Evolutionary conservation across 92 coral and sea anemone genomes (phyloP), one percentile per base, ranked within the genome.

Genomic region (Palythoa caribaeorum): DNA sequence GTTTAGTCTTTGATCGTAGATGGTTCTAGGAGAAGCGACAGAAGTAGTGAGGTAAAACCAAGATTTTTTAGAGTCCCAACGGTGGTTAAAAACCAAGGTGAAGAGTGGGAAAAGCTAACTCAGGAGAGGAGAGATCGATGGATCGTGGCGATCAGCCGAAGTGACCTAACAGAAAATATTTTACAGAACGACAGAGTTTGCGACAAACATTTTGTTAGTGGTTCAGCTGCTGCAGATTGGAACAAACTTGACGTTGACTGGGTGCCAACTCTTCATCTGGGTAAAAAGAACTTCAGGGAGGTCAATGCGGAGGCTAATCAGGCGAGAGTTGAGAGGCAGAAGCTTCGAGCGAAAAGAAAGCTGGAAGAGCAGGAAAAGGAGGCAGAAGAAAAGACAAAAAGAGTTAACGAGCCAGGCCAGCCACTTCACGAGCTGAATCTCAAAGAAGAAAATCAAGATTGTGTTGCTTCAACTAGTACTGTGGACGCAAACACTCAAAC

Each of bases 11-110:
- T 71, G 50, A 9, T 71, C 17, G 76, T 71, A 19, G 76, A 71
- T 71, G 21, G 76, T 20, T 71, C 76, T 10, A 71, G 76, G 76
- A 71, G 48, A 71, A 71, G 76, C 47, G 76, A 71, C 47, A 71
- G 76, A 38, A 71, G 44, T 10, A 36, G 47, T 20, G 17, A 19
- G 47, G 47, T 20, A 19, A 71, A 71, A 71, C 48, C 51, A 36
- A 71, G 40, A 13, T 87, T 87, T 78, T 77, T 76, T 81, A 85
- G 83, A 80, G 88, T 83, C 38, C 91, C 90, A 13, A 44, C 57
- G 78, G 68, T 79, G 76, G 83, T 84, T 51, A 89, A 53, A 76
- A 89, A 84, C 47, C 92, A 89, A 84, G 92, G 92, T 54, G 89
- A 89, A 85, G 86, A 89, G 73, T 75, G 84, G 38, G 92, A 85